Base-by-base conservation (phyloP, 2,888 invertebrate genomes). In the Spodoptera picta region DNA sequence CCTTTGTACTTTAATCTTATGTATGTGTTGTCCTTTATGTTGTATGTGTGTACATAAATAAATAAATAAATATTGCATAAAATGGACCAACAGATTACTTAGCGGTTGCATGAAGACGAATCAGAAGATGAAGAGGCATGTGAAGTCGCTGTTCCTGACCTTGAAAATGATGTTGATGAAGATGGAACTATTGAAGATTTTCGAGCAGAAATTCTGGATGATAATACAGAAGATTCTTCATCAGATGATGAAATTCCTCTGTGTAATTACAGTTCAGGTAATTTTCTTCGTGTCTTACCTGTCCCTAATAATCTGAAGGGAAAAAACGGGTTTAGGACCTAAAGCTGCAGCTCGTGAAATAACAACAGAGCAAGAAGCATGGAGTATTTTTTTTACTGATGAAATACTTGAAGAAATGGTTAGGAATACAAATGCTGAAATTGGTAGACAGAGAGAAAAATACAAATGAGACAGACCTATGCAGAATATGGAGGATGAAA, bases 221-320 rank as follows among this genome's bases (percentile, higher is more conserved):
- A 48, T 46, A 42, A 42, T 31, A 48, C 49, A 49, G 58, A 58
- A 41, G 58, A 58, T 58, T 58, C 49, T 57, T 57, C 43, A 43
- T 63, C 44, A 36, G 63, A 63, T 31, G 63, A 63, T 58, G 57
- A 57, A 11, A 47, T 10, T 58, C 58, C 58, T 56, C 7, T 63
- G 47, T 42, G 19, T 52, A 57, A 63, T 63, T 63, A 47, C 49
- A 51, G 46, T 58, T 57, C 62, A 62, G 62, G 62, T 51, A 56
- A 62, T 51, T 58, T 58, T 58, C 51, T 58, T 58, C 50, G 58
- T 58, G 58, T 63, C 46, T 63, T 57, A 11, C 57, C 57, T 51
- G 62, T 63, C 12, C 56, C 50, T 50, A 63, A 63, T 42, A 57
- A 57, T 56, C 52, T 63, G 48, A 57, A 63, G 46, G 62, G 62